phyloP scores from a whole-genome alignment of 2,888 invertebrate species.

The Drosophila meridiana region DNA sequence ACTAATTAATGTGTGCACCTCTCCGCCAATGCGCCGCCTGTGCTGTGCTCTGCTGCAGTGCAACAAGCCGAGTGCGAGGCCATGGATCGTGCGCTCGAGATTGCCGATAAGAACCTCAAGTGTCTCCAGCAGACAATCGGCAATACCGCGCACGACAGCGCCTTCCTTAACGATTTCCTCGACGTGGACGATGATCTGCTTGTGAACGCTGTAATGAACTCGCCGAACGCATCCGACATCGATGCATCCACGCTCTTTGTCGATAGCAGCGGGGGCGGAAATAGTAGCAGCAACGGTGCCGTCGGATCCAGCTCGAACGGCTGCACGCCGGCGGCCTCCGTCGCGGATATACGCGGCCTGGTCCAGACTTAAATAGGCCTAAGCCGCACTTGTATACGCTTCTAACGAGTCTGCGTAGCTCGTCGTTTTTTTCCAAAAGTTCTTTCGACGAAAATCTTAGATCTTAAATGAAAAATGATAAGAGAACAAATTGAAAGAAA shows the following conservation, averaged over 20 bases:
- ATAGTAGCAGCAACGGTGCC: slow-evolving; percentile 61
- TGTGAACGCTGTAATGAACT: slow-evolving; percentile 80
- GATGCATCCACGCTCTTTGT: slow-evolving; percentile 81
- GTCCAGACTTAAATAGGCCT: slow-evolving; percentile 82
- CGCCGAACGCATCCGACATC: slow-evolving; percentile 82
- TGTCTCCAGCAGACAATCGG: slow-evolving; percentile 88
- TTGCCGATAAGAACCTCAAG: slow-evolving; percentile 90
- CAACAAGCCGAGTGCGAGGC: slow-evolving; percentile 94
- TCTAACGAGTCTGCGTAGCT: slow-evolving; percentile 22
- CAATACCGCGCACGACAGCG: slow-evolving; percentile 75
- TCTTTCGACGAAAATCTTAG: slow-evolving; percentile 34
- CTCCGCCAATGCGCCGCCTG: slow-evolving; percentile 42
- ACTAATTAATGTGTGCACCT: slow-evolving; percentile 75
- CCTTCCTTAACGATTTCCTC: slow-evolving; percentile 83
- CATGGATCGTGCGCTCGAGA: slow-evolving; percentile 93
- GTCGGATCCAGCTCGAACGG: slow-evolving; percentile 45
- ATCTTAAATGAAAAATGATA: slow-evolving; percentile 9
- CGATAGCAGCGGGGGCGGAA: slow-evolving; percentile 74
- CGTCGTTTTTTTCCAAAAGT: slow-evolving; percentile 18
- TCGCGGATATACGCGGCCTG: slow-evolving; percentile 83
- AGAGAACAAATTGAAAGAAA: slow-evolving; percentile 21
- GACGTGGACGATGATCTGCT: slow-evolving; percentile 84
- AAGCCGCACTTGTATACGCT: slow-evolving; percentile 19
- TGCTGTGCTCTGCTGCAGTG: slow-evolving; percentile 67
- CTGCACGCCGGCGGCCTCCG: slow-evolving; percentile 42